Percentiles rank a stretch among this genome's conserved stretches.
Evolutionary conservation across 2,797 vertebrate genomes (phyloP).

Genomic region (Poecilia gillii): DNA sequence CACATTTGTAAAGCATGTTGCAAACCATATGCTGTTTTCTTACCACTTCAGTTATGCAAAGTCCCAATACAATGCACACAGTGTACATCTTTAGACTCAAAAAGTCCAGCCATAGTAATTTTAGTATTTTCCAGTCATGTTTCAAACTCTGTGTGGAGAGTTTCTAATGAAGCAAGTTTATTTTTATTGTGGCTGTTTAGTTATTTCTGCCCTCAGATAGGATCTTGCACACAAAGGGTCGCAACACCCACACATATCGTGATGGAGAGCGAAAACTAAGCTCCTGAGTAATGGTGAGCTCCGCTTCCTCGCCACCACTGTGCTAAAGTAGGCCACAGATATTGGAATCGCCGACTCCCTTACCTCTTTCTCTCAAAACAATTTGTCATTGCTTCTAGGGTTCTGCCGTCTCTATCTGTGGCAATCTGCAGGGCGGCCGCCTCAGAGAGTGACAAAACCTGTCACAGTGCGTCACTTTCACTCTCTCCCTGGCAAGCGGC

Average conservation of each 20-base stretch:
- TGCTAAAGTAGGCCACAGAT: constrained; percentile 62
- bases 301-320: constrained; percentile 17
- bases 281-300: constrained; percentile 38
- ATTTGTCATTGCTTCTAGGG: constrained; percentile 75
- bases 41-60: not conserved
- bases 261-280: constrained; percentile 40
- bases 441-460: constrained; percentile 79
- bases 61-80: not conserved
- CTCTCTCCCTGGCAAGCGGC: constrained; percentile 65
- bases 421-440: constrained; percentile 73
- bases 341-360: constrained; percentile 56
- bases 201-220: constrained; percentile 4
- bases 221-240: constrained; percentile 19
- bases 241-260: constrained; percentile 18
- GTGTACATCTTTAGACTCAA: not conserved
- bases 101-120: not conserved
- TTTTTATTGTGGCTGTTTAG: not conserved
- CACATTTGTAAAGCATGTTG: not conserved
- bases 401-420: constrained; percentile 73
- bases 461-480: constrained; percentile 75
- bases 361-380: constrained; percentile 66
- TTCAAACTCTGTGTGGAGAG: not conserved
- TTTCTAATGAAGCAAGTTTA: not conserved
- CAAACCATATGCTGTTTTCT: not conserved
- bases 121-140: not conserved